Evolutionary conservation across 2,797 vertebrate species (phyloP).

Genomic region (Megaceryle alcyon): DNA sequence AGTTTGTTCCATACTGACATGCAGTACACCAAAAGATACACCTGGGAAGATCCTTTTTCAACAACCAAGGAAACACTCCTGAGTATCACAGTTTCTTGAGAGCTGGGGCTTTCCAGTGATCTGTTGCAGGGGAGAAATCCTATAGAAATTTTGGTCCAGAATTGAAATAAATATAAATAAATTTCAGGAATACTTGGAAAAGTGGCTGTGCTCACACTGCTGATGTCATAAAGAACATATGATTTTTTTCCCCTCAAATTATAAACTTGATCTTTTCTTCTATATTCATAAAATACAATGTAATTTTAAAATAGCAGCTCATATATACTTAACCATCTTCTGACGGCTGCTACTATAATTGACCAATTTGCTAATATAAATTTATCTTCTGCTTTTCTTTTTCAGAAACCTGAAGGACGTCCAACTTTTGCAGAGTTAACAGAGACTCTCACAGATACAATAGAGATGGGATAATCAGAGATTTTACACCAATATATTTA

Average conservation of each 20-base stretch:
- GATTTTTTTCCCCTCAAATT: not conserved
- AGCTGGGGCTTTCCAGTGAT: not conserved
- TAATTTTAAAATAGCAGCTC: not conserved
- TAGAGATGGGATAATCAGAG: conserved; percentile 46
- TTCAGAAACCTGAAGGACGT: conserved; percentile 75
- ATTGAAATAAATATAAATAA: not conserved
- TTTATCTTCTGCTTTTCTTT: conserved; percentile 34
- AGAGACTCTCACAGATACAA: conserved; percentile 51
- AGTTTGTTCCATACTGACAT: not conserved
- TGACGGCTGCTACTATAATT: not conserved
- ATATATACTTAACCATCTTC: not conserved
- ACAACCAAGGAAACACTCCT: not conserved
- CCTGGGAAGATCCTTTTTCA: not conserved
- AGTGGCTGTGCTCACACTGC: not conserved
- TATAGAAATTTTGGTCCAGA: not conserved
- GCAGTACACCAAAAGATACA: not conserved
- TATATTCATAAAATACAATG: not conserved
- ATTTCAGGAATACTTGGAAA: not conserved
- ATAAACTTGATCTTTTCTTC: not conserved
- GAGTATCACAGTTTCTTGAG: not conserved
- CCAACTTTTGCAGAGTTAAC: conserved; percentile 73
- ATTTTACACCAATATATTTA: not conserved
- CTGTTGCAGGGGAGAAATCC: not conserved
- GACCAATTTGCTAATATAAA: not conserved
- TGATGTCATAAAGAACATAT: not conserved